Conservation (phyloP, 2,113 vertebrate genomes). For the Gnathochromis pfefferi region DNA sequence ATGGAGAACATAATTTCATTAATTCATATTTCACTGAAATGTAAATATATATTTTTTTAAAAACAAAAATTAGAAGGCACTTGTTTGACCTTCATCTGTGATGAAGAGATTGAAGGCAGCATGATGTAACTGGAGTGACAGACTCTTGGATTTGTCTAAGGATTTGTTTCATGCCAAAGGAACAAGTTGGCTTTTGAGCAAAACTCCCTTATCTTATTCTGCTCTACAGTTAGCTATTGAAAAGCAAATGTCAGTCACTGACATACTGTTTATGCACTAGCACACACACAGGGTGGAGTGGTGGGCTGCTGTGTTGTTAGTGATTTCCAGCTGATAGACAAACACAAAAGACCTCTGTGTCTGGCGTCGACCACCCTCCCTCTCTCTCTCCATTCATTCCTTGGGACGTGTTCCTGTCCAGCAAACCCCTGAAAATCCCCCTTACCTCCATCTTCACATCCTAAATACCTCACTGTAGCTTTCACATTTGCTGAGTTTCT, state of each 20-base stretch:
- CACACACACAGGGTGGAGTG: neutral
- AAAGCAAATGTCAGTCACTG: constrained; percentile 42
- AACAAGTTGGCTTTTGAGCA: neutral
- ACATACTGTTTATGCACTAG: neutral
- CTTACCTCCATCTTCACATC: neutral
- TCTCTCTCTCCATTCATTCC: neutral
- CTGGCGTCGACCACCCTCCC: constrained; percentile 17
- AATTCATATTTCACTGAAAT: neutral
- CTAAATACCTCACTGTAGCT: neutral
- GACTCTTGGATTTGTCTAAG: neutral
- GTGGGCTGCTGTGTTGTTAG: constrained; percentile 30
- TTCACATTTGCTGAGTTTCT: neutral
- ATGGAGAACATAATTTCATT: neutral
- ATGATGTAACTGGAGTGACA: neutral
- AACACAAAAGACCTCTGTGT: constrained; percentile 57
- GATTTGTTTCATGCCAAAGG: neutral
- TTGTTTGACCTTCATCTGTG: neutral
- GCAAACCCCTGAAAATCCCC: neutral
- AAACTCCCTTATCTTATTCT: constrained; percentile 32
- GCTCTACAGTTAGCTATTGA: constrained; percentile 26
- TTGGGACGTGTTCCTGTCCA: constrained; percentile 2
- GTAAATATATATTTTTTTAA: accelerated
- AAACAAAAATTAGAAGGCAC: neutral
- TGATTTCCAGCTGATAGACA: constrained; percentile 62
- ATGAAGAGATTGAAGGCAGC: neutral